Evolutionary conservation across 2,888 invertebrate genomes (phyloP).

Genomic region (Xanthia icteritia): DNA sequence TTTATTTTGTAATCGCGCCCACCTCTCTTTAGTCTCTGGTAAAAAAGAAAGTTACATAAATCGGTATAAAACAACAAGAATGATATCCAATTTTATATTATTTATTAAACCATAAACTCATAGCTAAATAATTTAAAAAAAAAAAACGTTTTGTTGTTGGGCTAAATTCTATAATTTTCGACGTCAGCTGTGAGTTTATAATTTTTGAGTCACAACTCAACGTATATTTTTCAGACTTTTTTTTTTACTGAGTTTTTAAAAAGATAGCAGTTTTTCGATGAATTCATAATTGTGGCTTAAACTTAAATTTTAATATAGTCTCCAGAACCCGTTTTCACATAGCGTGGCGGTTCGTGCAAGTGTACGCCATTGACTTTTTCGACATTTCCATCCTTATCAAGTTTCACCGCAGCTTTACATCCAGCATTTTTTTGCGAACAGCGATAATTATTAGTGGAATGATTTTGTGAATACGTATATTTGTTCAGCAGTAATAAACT

Average conservation of each 20-base stretch:
- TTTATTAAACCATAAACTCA: no score
- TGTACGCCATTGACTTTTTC: slow-evolving; percentile 9
- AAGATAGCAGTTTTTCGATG: not conserved
- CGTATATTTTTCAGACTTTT: not conserved
- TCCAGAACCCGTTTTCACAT: slow-evolving; percentile 10
- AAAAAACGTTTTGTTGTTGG: no score
- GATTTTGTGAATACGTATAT: slow-evolving; percentile 15
- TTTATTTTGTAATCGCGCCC: no score
- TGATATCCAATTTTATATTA: no score
- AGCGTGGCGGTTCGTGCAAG: slow-evolving; percentile 12
- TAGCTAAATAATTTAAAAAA: no score
- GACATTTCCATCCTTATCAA: slow-evolving; percentile 3
- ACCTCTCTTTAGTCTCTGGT: no score
- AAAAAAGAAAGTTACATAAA: no score
- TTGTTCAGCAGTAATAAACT: slow-evolving; percentile 7
- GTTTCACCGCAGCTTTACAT: slow-evolving; percentile 21
- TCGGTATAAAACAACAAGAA: no score
- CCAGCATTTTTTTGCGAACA: slow-evolving; percentile 30
- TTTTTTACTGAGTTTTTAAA: no score
- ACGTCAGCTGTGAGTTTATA: no score
- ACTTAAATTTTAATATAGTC: slow-evolving; percentile 13
- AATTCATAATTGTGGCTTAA: not conserved
- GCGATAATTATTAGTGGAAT: not conserved
- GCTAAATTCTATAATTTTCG: no score
- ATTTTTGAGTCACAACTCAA: not conserved